Evolutionary conservation across 2,113 vertebrate genomes (phyloP).

Genomic region (Muntiacus reevesi): DNA sequence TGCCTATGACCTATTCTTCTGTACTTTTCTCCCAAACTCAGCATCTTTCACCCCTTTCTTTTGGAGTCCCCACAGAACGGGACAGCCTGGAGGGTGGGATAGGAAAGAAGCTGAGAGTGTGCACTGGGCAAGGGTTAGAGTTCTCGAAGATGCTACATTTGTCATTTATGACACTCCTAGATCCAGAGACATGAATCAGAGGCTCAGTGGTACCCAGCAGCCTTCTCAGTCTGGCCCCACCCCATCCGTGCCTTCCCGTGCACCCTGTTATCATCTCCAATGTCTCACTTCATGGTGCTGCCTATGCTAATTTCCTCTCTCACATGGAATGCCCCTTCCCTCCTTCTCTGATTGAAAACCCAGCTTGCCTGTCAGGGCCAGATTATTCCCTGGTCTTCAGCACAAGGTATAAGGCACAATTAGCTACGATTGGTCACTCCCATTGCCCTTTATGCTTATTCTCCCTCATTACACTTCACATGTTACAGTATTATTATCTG

Average conservation of each 20-base stretch:
- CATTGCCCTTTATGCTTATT: not conserved
- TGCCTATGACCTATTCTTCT: not conserved
- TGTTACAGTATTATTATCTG: not conserved
- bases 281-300: not conserved
- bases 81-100: not conserved
- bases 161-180: too few relatives aligned
- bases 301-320: not conserved
- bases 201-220: not conserved
- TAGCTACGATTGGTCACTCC: not conserved
- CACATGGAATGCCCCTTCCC: not conserved
- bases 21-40: not conserved
- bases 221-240: not conserved
- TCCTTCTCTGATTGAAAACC: not conserved
- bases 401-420: not conserved
- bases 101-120: not conserved
- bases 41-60: not conserved
- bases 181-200: not conserved
- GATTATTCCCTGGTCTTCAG: not conserved
- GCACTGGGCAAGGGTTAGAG: not conserved
- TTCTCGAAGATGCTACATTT: not conserved
- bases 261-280: too few relatives aligned
- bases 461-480: not conserved
- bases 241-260: not conserved
- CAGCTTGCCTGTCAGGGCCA: not conserved
- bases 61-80: not conserved